Conservation (phyloP, 2,797 vertebrate genomes). For the Pagetopsis macropterus region DNA sequence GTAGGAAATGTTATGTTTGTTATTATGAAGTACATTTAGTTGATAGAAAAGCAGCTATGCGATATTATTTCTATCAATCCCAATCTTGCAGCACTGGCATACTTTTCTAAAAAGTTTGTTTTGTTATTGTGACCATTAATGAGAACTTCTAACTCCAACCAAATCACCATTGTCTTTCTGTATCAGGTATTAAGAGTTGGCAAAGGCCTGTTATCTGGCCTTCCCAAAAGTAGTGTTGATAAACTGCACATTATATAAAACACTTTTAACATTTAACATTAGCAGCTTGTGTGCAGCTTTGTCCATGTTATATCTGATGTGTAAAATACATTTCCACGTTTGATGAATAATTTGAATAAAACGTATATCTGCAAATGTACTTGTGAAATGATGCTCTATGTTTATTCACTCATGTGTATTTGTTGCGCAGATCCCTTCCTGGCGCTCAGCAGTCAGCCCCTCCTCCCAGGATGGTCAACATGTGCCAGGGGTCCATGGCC, state of each 20-base stretch:
- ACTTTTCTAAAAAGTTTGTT: no score
- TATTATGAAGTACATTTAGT: no score
- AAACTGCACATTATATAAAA: background rate
- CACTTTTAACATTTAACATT: background rate
- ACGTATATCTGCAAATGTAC: no score
- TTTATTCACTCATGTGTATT: conserved; percentile 16
- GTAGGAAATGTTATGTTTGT: background rate
- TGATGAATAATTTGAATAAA: no score
- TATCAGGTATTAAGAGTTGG: background rate
- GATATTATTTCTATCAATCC: background rate
- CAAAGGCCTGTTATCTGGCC: conserved; percentile 8
- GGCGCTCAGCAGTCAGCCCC: conserved; percentile 73
- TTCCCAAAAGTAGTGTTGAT: conserved; percentile 4
- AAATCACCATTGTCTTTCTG: background rate
- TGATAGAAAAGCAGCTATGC: no score
- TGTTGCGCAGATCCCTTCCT: conserved; percentile 69
- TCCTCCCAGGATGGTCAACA: conserved; percentile 85
- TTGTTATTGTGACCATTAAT: background rate
- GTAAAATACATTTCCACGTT: no score
- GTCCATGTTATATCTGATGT: background rate
- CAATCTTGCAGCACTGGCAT: background rate
- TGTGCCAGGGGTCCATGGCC: conserved; percentile 87
- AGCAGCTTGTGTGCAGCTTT: background rate
- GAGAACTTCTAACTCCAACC: background rate
- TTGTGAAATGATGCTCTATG: background rate